Evolutionary conservation across 2,113 vertebrate genomes (phyloP).

Genomic region (Xiphophorus couchianus): DNA sequence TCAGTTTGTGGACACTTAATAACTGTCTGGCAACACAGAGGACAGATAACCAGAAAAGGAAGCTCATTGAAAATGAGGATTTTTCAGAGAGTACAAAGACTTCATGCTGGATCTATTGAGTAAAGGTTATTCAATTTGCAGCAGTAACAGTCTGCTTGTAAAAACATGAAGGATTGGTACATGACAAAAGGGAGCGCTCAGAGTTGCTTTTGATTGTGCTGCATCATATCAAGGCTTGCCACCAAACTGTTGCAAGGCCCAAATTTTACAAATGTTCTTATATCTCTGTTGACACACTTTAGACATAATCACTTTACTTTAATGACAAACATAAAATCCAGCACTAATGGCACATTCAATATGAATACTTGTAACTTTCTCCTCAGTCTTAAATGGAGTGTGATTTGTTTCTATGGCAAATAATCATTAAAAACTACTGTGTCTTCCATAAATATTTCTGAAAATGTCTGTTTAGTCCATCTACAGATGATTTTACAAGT

Average conservation of each 20-base stretch:
- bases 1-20: not conserved
- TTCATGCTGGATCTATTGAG: not conserved
- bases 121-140: not conserved
- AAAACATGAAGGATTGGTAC: not conserved
- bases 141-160: not conserved
- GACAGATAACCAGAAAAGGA: not conserved
- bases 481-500: not conserved
- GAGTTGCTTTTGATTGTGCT: not conserved
- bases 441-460: not conserved
- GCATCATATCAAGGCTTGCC: not conserved
- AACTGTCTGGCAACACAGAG: not conserved
- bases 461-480: not conserved
- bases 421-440: not conserved
- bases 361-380: no score
- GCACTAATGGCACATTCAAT: no score
- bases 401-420: not conserved
- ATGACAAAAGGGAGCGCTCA: not conserved
- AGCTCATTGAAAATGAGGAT: not conserved
- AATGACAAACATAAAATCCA: no score
- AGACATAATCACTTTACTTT: no score
- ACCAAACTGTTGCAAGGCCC: not conserved
- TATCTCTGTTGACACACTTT: not conserved
- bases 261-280: not conserved
- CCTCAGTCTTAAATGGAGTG: no score
- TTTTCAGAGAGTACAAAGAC: not conserved